Evolutionary conservation across 2,888 invertebrate genomes (phyloP).

Genomic region (Meganola albula): DNA sequence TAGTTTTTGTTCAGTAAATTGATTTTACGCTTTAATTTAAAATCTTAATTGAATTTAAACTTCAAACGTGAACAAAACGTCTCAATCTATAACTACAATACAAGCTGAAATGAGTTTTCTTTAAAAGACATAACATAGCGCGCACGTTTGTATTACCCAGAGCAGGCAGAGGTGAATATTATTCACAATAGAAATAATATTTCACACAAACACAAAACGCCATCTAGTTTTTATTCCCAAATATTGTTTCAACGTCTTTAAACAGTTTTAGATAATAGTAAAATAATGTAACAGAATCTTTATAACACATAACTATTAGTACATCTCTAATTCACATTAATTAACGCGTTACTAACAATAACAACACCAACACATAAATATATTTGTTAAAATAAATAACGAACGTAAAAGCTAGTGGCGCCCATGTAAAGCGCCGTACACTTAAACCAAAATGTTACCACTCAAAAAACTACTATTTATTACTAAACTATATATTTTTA

Average conservation of each 20-base stretch:
- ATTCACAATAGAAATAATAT: no score
- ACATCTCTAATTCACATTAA: no score
- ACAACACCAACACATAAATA: constrained; percentile 10
- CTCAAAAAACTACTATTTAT: constrained; percentile 29
- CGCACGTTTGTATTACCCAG: no score
- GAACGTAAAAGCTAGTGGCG: constrained; percentile 32
- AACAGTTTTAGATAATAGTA: no score
- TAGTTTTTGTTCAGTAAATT: constrained; percentile 11
- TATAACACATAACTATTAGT: no score
- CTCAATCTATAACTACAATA: constrained; percentile 17
- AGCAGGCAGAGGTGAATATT: no score
- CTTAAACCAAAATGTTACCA: no score
- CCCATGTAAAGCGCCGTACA: constrained; percentile 11
- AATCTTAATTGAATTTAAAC: constrained; percentile 34
- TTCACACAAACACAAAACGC: no score
- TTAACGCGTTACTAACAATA: constrained; percentile 9
- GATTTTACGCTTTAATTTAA: constrained; percentile 17
- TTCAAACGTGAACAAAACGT: constrained; percentile 20
- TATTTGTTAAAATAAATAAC: constrained; percentile 35
- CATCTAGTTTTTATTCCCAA: no score
- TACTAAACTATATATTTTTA: no score
- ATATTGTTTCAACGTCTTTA: no score
- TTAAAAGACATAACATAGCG: constrained; percentile 28
- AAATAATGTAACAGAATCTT: no score
- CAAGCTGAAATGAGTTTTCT: constrained; percentile 39